Base-by-base conservation (phyloP, 1,140 invertebrate species). In the Drosophila baimaii region DNA sequence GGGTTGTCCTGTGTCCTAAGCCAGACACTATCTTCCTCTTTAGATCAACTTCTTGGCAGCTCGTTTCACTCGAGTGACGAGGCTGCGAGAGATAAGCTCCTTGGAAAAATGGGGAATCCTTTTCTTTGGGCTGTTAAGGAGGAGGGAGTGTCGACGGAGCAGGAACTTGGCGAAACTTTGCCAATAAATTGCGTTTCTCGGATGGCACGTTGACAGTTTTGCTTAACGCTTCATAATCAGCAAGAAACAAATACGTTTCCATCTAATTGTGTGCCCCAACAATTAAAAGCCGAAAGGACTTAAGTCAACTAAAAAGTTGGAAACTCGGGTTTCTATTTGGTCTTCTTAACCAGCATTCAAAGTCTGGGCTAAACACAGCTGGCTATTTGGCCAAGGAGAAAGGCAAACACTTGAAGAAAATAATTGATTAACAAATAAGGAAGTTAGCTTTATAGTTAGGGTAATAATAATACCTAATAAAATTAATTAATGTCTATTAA, bases 151-250 rank as follows among this genome's bases (percentile, higher is more conserved):
- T 3, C 3, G 27, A 27, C 13, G 19, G 35, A 8, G 49, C 35
- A 51, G 55, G 61, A 37, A 65, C 51, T 47, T 54, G 57, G 66
- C 46, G 19, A 91, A 84, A 90, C 74, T 91, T 91, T 90, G 74
- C 70, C 81, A 91, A 91, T 91, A 91, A 91, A 91, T 91, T 91
- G 85, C 74, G 76, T 86, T 83, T 90, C 80, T 79, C 58, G 79
- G 69, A 84, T 80, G 70, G 81, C 85, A 81, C 81, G 90, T 91
- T 91, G 90, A 91, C 90, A 91, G 90, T 91, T 91, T 89, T 90
- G 75, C 90, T 91, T 91, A 91, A 91, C 90, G 90, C 90, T 91
- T 91, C 90, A 91, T 91, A 91, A 91, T 91, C 90, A 91, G 90
- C 69, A 58, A 71, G 90, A 90, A 91, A 88, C 90, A 91, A 91